Evolutionary conservation across 2,888 invertebrate genomes (phyloP).

Genomic region (Synergus laeviventris): DNA sequence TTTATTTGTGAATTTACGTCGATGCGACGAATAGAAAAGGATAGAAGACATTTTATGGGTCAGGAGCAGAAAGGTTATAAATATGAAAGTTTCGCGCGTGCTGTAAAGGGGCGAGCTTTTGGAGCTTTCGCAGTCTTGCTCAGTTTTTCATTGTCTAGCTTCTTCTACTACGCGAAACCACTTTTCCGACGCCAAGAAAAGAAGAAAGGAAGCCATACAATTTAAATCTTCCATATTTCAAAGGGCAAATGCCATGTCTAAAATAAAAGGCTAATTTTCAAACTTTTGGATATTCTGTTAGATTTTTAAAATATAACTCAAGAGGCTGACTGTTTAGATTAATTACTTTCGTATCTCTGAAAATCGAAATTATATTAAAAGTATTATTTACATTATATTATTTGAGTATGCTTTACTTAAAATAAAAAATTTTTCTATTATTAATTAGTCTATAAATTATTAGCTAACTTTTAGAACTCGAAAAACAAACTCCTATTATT

Average conservation of each 20-base stretch:
- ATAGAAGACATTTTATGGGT: constrained; percentile 40
- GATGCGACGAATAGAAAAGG: constrained; percentile 40
- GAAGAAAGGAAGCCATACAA: background rate
- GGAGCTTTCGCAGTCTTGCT: constrained; percentile 7
- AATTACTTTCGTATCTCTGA: too few relatives aligned
- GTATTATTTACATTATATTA: background rate
- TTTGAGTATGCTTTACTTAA: background rate
- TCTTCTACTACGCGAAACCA: background rate
- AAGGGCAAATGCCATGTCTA: background rate
- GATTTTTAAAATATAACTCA: background rate
- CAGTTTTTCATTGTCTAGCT: constrained; percentile 18
- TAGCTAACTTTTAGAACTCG: background rate
- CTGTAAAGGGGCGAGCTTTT: constrained; percentile 3
- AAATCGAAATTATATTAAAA: background rate
- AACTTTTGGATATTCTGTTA: background rate
- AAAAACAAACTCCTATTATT: background rate
- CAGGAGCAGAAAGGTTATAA: constrained; percentile 44
- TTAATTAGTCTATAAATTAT: background rate
- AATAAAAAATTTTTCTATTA: background rate
- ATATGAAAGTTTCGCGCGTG: constrained; percentile 42
- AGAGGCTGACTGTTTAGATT: background rate
- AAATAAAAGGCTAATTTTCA: background rate
- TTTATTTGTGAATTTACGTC: constrained; percentile 21
- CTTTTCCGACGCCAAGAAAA: constrained; percentile 9
- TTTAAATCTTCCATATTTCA: background rate